Conservation (phyloP, 1,140 invertebrate genomes). For the Calycopis cecrops region DNA sequence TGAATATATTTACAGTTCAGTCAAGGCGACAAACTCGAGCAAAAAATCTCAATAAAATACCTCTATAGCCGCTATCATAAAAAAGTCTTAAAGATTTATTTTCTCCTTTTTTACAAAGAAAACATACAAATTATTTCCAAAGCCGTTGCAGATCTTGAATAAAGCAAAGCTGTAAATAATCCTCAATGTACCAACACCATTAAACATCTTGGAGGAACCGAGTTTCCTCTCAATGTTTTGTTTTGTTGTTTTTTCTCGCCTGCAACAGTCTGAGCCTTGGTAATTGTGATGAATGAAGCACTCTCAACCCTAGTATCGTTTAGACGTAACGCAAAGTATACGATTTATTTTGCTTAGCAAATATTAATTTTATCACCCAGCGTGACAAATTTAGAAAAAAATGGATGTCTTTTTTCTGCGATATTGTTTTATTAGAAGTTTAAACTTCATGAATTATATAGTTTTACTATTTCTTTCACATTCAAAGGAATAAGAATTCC, state of each 20-base stretch:
- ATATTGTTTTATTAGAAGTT: too few species aligned
- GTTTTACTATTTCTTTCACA: too few species aligned
- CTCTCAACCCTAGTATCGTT: conserved; percentile 18
- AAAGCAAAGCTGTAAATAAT: conserved; percentile 30
- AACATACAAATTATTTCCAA: conserved; percentile 18
- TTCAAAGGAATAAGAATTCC: too few species aligned
- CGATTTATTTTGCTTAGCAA: conserved; percentile 10
- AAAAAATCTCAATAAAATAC: too few species aligned
- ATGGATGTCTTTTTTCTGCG: too few species aligned
- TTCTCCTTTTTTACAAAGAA: conserved; percentile 4
- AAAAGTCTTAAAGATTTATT: not conserved
- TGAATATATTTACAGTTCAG: too few species aligned
- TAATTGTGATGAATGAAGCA: conserved; percentile 39
- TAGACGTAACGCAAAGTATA: conserved; percentile 15
- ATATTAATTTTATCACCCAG: too few species aligned
- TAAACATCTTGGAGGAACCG: conserved; percentile 30
- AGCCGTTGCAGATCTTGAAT: conserved; percentile 16
- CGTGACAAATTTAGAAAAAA: too few species aligned
- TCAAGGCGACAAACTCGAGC: too few species aligned
- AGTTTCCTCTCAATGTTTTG: conserved; percentile 25
- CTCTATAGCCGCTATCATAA: not conserved
- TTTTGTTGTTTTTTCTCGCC: conserved; percentile 36
- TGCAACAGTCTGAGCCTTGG: conserved; percentile 27
- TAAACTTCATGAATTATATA: too few species aligned
- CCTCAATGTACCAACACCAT: conserved; percentile 34